Base-by-base conservation (phyloP, 1,140 invertebrate species). In the Leptoteleia sp. region DNA sequence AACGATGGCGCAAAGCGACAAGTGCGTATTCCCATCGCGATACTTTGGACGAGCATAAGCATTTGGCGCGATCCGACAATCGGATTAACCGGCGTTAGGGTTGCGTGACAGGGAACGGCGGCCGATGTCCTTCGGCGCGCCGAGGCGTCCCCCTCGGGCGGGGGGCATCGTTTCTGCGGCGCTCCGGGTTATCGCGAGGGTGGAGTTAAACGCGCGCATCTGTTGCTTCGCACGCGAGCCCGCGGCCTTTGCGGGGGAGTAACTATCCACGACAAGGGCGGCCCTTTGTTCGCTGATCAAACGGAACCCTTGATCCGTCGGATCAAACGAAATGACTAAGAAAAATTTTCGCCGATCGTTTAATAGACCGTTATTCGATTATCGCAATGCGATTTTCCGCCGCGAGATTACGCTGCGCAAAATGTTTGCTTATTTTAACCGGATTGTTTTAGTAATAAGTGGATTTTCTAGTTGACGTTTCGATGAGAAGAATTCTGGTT, bases 201-300 rank as follows among this genome's bases (percentile, higher is more conserved):
- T 57, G 70, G 59, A 55, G 42, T 64, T 57, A 33, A 73, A 65
- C 59, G 59, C 59, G 70, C 70, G 68, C 68, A 73, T 65, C 70
- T 73, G 70, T 65, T 59, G 50, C 17, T 64, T 64, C 70, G 67
- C 54, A 45, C 40, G 65, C 22, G 42, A 22, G 45, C 22, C 31
- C 6, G 48, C 48, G 50, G 48, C n/a, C 35, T 52, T 52, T 52
- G 3, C 22, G 22, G 22, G 22, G 22, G 22, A 6, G 22, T 25
- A 3, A n/a, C n/a, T n/a, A n/a, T n/a, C n/a, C n/a, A n/a, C 59
- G 50, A 27, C 48, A 12, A 43, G 45, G 38, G 50, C 9, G 38
- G 15, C 35, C n/a, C n/a, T 48, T 68, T 57, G 65, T 68, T 50
- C 16, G 31, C 31, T 31, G 27, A 8, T 50, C 33, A 68, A 68